These are phyloP conservation scores for Pachypsylla venusta DNA, from an alignment of 1,140 invertebrate species.

Conservation along the genomic window DNA sequence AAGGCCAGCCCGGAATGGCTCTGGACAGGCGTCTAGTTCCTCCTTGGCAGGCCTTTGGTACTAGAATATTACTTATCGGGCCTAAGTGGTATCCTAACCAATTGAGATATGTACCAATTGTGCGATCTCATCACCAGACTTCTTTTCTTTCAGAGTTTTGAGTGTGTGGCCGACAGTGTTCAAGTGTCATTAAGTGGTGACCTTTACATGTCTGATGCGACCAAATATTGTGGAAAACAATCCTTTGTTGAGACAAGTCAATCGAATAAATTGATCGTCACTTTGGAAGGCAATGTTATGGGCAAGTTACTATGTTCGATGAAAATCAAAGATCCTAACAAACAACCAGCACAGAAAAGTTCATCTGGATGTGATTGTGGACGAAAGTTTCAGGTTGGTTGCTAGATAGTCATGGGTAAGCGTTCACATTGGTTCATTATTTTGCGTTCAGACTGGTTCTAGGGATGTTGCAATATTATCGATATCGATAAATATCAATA, in stretches of 20 bases:
- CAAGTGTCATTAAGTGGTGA: conserved; percentile 5
- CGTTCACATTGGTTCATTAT: no score
- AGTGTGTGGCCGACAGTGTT: conserved; percentile 7
- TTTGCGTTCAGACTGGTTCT: no score
- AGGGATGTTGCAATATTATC: no score
- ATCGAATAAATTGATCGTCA: conserved; percentile 8
- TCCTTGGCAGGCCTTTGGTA: no score
- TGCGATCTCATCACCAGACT: no score
- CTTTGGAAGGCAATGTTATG: conserved; percentile 1
- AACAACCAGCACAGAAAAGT: background rate
- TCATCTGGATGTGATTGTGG: conserved; percentile 11
- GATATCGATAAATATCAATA: no score
- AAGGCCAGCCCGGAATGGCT: no score
- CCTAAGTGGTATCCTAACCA: no score
- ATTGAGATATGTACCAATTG: no score
- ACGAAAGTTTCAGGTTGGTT: background rate
- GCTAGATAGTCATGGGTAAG: no score
- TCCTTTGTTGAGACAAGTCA: background rate
- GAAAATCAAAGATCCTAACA: conserved; percentile 11
- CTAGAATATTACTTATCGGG: no score
- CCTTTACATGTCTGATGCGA: background rate
- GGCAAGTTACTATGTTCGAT: background rate
- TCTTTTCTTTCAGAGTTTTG: conserved; percentile 11
- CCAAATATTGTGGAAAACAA: background rate
- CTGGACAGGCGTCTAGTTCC: no score